Base-by-base conservation (phyloP, 2,797 vertebrate genomes). In the Tapera naevia region DNA sequence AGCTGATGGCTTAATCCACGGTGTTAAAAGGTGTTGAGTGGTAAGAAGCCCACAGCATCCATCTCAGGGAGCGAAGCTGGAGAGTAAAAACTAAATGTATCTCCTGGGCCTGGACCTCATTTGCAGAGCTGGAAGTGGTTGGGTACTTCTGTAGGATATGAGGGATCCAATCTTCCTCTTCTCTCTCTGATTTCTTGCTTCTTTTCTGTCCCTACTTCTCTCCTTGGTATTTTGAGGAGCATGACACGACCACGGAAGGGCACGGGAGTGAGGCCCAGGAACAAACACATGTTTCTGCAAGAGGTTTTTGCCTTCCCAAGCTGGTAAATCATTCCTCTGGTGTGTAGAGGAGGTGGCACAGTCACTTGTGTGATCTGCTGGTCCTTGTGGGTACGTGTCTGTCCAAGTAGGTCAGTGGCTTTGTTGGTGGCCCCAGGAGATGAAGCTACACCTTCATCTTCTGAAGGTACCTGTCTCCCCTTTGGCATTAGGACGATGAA, bases 351-450 rank as follows among this genome's bases (percentile, higher is more conserved):
- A 39, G 7, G 30, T 86, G 76, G 22, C 54, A 71, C 16, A 28
- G 35, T 64, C 4, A 0, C 10, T 82, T 0, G 2, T 50, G 17
- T 73, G 9, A 23, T 35, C 41, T 74, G 27, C 39, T 2, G 0
- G 17, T 66, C 24, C 35, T 78, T 60, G 51, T 13, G 19, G 45
- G 22, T 22, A 2, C 30, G 16, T 46, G 25, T 78, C 33, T 62
- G 17, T 58, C 80, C 1, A 0, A 13, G 78, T 48, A 21, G 24
- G 25, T 22, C 0, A 0, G 25, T 69, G 70, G 8, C 33, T 71
- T 80, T 5, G 0, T 61, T 48, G 45, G 57, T 54, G 24, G 11
- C 21, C n/a, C 32, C 22, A 39, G 66, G 37, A 81, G 43, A 51
- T 69, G 45, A 81, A 73, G 23, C 62, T 32, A 12, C 66, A 12